These are phyloP conservation scores for Dermolepida albohirtum DNA, from an alignment of 2,888 invertebrate species.

Conservation along the genomic window DNA sequence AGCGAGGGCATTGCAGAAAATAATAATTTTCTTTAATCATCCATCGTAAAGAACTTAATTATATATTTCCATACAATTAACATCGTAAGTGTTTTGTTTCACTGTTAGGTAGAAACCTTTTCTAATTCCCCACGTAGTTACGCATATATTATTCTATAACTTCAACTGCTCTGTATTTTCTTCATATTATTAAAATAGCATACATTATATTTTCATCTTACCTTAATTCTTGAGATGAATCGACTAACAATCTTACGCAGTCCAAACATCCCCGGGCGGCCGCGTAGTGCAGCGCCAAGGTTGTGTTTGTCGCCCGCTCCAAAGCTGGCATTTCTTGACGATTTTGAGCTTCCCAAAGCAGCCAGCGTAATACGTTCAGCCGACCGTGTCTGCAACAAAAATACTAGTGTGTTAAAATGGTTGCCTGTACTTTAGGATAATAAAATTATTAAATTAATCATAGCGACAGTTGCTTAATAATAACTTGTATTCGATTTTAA, in stretches of 20 bases:
- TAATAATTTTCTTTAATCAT: too few species aligned
- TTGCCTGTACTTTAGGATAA: slow-evolving; percentile 13
- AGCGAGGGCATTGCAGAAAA: too few species aligned
- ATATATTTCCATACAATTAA: too few species aligned
- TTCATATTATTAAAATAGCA: too few species aligned
- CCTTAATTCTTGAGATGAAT: slow-evolving; percentile 84
- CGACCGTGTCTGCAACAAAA: slow-evolving; percentile 68
- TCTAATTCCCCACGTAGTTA: too few species aligned
- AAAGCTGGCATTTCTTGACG: slow-evolving; percentile 67
- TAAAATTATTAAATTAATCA: background rate
- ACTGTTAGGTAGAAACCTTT: too few species aligned
- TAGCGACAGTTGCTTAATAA: too few species aligned
- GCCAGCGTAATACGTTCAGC: slow-evolving; percentile 70
- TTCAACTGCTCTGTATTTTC: too few species aligned
- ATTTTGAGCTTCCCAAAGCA: slow-evolving; percentile 67
- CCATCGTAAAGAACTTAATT: too few species aligned
- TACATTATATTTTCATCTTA: slow-evolving; percentile 61
- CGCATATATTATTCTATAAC: too few species aligned
- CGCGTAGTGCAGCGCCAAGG: slow-evolving; percentile 88
- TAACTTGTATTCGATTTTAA: too few species aligned
- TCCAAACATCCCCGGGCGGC: slow-evolving; percentile 88
- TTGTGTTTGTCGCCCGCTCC: slow-evolving; percentile 67
- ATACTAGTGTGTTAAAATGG: slow-evolving; percentile 39
- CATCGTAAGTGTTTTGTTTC: too few species aligned
- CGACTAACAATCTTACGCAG: slow-evolving; percentile 83